Percentiles rank a stretch among this genome's conserved stretches.
phyloP scores from a whole-genome alignment of 2,113 vertebrate species.

The Ceratotherium simum region DNA sequence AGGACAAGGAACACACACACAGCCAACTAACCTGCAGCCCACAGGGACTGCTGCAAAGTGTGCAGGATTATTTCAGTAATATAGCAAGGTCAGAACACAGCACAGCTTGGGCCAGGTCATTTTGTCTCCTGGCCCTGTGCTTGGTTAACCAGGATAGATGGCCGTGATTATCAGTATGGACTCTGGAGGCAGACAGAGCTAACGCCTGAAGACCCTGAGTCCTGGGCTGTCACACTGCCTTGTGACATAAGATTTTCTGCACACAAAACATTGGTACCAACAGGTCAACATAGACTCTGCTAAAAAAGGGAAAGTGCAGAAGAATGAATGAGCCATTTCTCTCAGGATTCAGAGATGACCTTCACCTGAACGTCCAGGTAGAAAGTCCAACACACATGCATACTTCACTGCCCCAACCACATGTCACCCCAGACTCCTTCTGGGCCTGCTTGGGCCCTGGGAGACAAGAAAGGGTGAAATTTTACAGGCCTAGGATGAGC shows the following conservation, averaged over 20 bases:
- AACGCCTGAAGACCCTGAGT: not conserved
- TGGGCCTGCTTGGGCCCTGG: not conserved
- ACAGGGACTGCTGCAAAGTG: not conserved
- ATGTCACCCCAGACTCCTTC: not conserved
- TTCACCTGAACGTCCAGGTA: not conserved
- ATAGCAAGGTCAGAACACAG: not conserved
- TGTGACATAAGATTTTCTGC: not conserved
- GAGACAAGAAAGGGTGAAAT: not conserved
- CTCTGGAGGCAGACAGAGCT: not conserved
- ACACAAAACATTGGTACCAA: fast-evolving
- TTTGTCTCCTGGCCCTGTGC: not conserved
- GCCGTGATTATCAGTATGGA: fast-evolving
- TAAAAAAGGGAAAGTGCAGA: not conserved
- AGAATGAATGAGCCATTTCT: not conserved
- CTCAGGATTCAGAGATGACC: not conserved
- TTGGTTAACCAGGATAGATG: not conserved
- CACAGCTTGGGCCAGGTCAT: not conserved
- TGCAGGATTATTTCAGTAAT: fast-evolving
- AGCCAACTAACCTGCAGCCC: not conserved
- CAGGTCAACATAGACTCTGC: not conserved
- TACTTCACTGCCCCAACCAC: not conserved
- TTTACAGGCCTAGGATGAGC: not conserved
- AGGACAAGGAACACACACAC: not conserved
- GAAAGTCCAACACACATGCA: not conserved
- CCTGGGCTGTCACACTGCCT: not conserved